A percentile compares a stretch with the other conserved stretches of the same genome.
Evolutionary conservation across 2,113 vertebrate species (phyloP).

Genomic region (Ciconia boyciana): DNA sequence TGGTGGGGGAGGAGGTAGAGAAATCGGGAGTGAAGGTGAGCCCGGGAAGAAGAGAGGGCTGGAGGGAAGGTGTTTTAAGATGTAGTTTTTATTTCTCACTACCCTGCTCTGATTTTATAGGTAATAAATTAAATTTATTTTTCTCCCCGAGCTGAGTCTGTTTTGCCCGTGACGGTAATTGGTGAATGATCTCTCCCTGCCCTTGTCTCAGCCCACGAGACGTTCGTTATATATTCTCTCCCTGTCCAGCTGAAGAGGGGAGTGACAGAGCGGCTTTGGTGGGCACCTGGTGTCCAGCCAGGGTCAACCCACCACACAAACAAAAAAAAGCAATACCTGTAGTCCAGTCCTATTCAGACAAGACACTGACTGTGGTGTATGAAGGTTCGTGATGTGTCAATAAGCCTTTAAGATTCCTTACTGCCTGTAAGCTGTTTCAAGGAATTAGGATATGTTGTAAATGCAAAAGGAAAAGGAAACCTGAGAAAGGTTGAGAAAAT

Average conservation of each 20-base stretch:
- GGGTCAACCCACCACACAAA: neutral
- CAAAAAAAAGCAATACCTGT: neutral
- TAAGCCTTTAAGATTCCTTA: neutral
- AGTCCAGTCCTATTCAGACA: neutral
- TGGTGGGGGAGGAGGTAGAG: neutral
- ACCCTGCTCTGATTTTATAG: neutral
- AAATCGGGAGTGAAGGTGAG: neutral
- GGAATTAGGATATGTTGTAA: neutral
- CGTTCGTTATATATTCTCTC: neutral
- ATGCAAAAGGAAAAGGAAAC: neutral
- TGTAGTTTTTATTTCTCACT: neutral
- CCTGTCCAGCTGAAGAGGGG: no score
- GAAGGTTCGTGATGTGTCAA: neutral
- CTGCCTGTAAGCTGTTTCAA: neutral
- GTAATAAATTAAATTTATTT: neutral
- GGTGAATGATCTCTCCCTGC: neutral
- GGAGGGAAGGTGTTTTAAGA: neutral
- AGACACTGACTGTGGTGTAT: neutral
- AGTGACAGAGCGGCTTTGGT: no score
- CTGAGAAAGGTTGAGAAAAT: neutral
- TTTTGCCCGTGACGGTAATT: neutral
- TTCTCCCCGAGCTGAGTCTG: neutral
- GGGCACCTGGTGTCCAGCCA: no score
- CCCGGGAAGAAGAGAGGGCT: neutral
- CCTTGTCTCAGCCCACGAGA: no score